Evolutionary conservation across 2,888 invertebrate species (phyloP).

Genomic region (Cecidostiba fungosa): DNA sequence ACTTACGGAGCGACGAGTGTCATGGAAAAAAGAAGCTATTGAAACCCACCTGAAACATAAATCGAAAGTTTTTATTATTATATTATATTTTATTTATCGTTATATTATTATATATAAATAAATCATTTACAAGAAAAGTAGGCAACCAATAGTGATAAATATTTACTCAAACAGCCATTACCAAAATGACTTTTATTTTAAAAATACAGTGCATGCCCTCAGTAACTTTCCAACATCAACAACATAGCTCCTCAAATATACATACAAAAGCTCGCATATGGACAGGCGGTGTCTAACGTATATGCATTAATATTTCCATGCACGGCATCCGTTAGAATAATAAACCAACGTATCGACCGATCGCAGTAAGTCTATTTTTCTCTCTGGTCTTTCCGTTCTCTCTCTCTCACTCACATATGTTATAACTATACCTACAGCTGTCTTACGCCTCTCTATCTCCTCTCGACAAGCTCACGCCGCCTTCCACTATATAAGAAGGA

Average conservation of each 20-base stretch:
- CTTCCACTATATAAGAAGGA: background rate
- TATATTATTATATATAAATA: too few relatives aligned
- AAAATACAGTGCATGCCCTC: background rate
- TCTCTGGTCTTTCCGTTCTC: slow-evolving; percentile 21
- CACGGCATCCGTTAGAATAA: slow-evolving; percentile 31
- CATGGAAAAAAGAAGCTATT: background rate
- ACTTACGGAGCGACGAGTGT: background rate
- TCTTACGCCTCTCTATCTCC: background rate
- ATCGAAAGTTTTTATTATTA: background rate
- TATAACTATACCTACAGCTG: background rate
- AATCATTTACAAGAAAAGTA: too few relatives aligned
- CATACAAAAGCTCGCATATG: background rate
- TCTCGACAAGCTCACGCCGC: background rate
- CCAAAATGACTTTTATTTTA: background rate
- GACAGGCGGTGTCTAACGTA: background rate
- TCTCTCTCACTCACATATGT: background rate
- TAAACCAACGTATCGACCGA: slow-evolving; percentile 35
- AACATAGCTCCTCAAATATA: background rate
- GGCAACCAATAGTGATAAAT: too few relatives aligned
- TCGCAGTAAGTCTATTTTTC: slow-evolving; percentile 34
- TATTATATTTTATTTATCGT: background rate
- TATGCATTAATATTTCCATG: slow-evolving; percentile 9
- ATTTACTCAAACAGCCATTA: background rate
- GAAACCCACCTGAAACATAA: background rate
- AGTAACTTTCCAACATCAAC: background rate